Base-by-base conservation (phyloP, 2,113 vertebrate genomes). In the Sander vitreus region DNA sequence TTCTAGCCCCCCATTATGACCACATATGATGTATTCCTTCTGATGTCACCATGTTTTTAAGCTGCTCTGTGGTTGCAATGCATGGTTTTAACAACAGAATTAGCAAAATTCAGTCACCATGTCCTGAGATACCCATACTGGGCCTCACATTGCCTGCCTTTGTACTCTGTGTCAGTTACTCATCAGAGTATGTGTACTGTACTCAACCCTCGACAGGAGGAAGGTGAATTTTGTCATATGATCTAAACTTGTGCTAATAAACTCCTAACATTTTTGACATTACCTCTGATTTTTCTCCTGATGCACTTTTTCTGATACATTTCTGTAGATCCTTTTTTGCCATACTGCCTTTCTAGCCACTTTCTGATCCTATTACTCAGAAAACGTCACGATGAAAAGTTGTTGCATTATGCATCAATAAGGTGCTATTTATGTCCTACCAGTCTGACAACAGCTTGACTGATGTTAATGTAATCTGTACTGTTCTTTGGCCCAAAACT, bases 391-490 rank as follows among this genome's bases (percentile, higher is more conserved):
- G 54, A 88, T 92, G 88, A 93, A 92, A 92, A 91, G 90, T 91
- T 90, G 88, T 84, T 92, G 89, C 93, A 92, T 92, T 91, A 91
- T 92, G 91, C 92, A 92, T 92, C 90, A 91, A 92, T 93, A 92
- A 93, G 89, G 88, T 92, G 87, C 92, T 92, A 92, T 92, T 93
- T 92, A 90, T 90, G 90, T 91, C 92, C 91, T 85, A 84, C 51
- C 85, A 85, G 88, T 73, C 87, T 92, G 92, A 91, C 89, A 93
- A 93, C 90, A 93, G 90, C 88, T 89, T 92, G 92, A 93, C 91
- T 93, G 93, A 93, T 94, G 93, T 92, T 92, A 92, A 93, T 93
- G 89, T 93, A 90, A 94, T 93, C 92, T 89, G 93, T 76, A 92
- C 92, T 91, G 90, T 94, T 92, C 90, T 92, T 90, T 86, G 92